Base-by-base conservation (phyloP, 1,140 invertebrate genomes). In the silkworm (Bombyx mori) region DNA sequence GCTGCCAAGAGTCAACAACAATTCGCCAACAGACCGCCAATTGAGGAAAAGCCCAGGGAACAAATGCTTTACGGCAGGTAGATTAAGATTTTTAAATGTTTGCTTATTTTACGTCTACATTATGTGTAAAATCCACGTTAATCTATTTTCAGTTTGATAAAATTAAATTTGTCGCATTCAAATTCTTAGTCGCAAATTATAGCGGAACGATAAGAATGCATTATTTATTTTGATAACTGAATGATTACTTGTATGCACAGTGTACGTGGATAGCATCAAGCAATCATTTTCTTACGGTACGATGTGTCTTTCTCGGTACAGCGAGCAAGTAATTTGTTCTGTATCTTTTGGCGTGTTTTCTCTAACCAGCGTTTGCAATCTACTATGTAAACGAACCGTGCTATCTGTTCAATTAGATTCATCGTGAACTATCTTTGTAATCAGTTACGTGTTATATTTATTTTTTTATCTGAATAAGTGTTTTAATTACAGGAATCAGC, bases 301-400 rank as follows among this genome's bases (percentile, higher is more conserved):
- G 59, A 60, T 65, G 59, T 65, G 59, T 65, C 63, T 70, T 73
- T 65, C 57, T 62, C 69, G 69, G 58, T 65, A 76, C 56, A 75
- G 61, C 57, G 70, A 69, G 62, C 73, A 73, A 54, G 62, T 60
- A 65, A 69, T 68, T 73, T 71, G 68, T 64, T 67, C 63, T 71
- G 63, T 65, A 65, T 66, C 63, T 65, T 64, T 66, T 48, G 54
- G 57, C 48, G 55, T 52, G 65, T 66, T 75, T 68, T 73, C 68
- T 71, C 68, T 61, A 71, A 69, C 65, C 59, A 71, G 54, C 57
- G 57, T 63, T 35, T 35, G 26, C 26, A 35, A 35, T 35, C 26
- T 35, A 49, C 12, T 49, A 49, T 49, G 48, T 49, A 49, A 49
- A 49, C 48, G 48, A 49, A 49, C 48, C 48, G 22, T 49, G 12